A percentile compares a stretch with the other conserved stretches of the same genome.
Evolutionary conservation across 2,113 vertebrate genomes (phyloP).

Genomic region (Oxyruncus cristatus): DNA sequence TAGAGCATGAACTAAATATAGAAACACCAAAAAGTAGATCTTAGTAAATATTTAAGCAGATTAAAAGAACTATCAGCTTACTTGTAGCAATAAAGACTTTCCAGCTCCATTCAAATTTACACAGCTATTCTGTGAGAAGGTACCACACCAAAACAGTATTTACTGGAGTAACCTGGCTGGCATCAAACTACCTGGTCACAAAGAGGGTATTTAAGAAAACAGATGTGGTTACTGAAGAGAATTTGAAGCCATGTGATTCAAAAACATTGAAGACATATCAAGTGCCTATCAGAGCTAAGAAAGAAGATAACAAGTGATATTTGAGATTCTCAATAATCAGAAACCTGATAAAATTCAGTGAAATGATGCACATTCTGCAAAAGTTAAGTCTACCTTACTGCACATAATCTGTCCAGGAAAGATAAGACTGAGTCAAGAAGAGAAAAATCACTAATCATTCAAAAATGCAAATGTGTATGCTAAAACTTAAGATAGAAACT

Average conservation of each 20-base stretch:
- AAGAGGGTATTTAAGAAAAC: background rate
- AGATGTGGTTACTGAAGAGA: background rate
- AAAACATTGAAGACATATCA: background rate
- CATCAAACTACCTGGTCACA: background rate
- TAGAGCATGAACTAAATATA: background rate
- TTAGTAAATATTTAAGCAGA: background rate
- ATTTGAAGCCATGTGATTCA: background rate
- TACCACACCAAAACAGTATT: background rate
- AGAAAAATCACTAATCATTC: background rate
- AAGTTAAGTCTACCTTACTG: background rate
- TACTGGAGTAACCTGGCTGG: background rate
- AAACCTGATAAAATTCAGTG: background rate
- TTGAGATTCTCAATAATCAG: background rate
- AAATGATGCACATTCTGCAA: background rate
- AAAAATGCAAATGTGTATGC: background rate
- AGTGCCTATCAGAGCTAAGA: background rate
- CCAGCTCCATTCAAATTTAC: background rate
- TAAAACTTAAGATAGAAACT: background rate
- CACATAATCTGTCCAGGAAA: background rate
- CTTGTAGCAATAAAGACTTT: background rate
- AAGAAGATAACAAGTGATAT: background rate
- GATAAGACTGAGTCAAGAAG: background rate
- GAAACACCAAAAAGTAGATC: background rate
- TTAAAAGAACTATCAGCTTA: background rate
- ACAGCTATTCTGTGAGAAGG: background rate